These are phyloP conservation scores for Heterotis niloticus DNA, from an alignment of 2,113 vertebrate genomes.

Conservation along the genomic window DNA sequence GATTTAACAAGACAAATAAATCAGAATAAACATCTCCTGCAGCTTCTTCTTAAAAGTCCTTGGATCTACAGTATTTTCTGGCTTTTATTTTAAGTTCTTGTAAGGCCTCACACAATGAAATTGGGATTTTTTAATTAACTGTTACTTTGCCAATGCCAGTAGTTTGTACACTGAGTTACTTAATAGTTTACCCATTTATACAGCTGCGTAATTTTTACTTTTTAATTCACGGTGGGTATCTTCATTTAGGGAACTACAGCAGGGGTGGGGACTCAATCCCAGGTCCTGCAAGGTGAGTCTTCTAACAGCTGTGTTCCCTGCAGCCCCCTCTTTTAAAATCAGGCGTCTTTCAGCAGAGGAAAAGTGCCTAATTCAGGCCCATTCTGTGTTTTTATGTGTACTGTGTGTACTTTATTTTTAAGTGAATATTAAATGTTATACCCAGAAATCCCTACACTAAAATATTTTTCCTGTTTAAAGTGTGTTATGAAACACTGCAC, in stretches of 20 bases:
- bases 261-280: too few relatives aligned
- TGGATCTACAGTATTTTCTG: not conserved
- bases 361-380: not conserved
- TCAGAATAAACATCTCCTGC: not conserved
- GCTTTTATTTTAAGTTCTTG: not conserved
- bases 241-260: too few relatives aligned
- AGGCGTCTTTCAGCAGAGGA: not conserved
- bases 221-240: too few relatives aligned
- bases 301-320: too few relatives aligned
- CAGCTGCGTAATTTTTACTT: too few relatives aligned
- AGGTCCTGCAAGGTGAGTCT: too few relatives aligned
- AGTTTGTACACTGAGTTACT: too few relatives aligned
- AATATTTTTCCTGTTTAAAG: conserved; percentile 3
- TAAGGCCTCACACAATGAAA: not conserved
- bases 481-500: not conserved
- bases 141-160: too few relatives aligned
- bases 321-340: too few relatives aligned
- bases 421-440: not conserved
- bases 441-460: not conserved
- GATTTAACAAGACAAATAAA: conserved; percentile 6
- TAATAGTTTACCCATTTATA: too few relatives aligned
- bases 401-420: not conserved
- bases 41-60: not conserved
- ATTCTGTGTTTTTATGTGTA: not conserved
- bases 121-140: conserved; percentile 13